These are phyloP conservation scores for Coenobita brevimanus DNA, from an alignment of 1,140 invertebrate species.

Conservation along the genomic window DNA sequence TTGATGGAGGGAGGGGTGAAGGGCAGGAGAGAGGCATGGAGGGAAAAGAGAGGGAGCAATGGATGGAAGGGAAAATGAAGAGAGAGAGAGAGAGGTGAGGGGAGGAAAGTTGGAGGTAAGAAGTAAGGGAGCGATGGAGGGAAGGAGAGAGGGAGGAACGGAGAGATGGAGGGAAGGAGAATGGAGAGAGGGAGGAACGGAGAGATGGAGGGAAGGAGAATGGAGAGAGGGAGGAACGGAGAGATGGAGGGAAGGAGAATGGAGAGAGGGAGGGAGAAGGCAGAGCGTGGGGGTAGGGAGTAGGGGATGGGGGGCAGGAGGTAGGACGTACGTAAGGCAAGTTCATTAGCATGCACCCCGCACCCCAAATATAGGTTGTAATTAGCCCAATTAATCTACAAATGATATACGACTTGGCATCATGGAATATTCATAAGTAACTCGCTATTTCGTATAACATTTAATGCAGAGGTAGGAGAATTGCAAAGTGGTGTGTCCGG, in stretches of 20 bases:
- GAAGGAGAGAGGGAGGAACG: background rate
- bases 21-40: background rate
- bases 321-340: background rate
- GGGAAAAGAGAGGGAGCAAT: background rate
- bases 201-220: background rate
- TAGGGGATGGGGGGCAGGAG: background rate
- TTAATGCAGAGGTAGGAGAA: constrained; percentile 35
- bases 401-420: constrained; percentile 61
- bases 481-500: constrained; percentile 22
- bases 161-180: background rate
- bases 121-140: background rate
- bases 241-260: background rate
- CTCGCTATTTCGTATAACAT: constrained; percentile 60
- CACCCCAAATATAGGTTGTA: constrained; percentile 64
- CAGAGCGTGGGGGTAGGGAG: background rate
- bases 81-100: background rate
- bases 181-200: background rate
- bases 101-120: background rate
- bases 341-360: constrained; percentile 56
- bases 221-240: background rate
- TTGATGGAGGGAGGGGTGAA: background rate
- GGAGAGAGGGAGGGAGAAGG: background rate
- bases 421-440: constrained; percentile 64
- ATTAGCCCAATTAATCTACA: constrained; percentile 66
- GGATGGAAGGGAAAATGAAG: background rate